phyloP scores from a whole-genome alignment of 2,888 invertebrate species.

The Papilio elwesi region DNA sequence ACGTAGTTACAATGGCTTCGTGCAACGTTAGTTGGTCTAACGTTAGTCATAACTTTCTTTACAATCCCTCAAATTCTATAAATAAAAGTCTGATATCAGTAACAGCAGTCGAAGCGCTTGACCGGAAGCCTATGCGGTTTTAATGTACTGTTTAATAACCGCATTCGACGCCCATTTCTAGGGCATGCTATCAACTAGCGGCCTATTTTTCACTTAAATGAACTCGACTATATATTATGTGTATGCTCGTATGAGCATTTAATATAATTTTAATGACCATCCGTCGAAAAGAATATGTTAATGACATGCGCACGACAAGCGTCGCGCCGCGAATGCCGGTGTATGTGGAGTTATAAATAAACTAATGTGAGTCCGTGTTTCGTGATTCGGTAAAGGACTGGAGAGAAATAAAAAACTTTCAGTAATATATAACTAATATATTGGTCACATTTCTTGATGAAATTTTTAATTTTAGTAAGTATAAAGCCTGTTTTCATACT shows the following conservation, averaged over 20 bases:
- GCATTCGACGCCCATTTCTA: constrained; percentile 54
- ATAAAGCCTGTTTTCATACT: not conserved
- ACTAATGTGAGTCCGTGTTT: constrained; percentile 23
- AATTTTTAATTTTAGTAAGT: constrained; percentile 13
- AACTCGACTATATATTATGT: constrained; percentile 49
- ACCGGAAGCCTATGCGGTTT: constrained; percentile 67
- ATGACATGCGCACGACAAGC: constrained; percentile 54
- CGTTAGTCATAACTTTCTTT: not conserved
- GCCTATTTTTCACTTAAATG: constrained; percentile 57
- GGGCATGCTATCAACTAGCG: constrained; percentile 44
- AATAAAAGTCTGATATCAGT: constrained; percentile 44
- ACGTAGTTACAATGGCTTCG: too few species aligned
- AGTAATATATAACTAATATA: constrained; percentile 27
- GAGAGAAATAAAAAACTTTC: constrained; percentile 25
- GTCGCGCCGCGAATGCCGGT: constrained; percentile 35
- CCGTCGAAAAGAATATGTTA: constrained; percentile 57
- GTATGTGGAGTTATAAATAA: constrained; percentile 34
- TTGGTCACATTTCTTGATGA: constrained; percentile 9
- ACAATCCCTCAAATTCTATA: not conserved
- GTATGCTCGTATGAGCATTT: constrained; percentile 51
- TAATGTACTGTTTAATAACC: constrained; percentile 57
- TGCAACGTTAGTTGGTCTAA: not conserved
- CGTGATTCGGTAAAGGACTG: constrained; percentile 31
- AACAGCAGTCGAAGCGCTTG: constrained; percentile 53
- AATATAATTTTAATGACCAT: constrained; percentile 58